A percentile compares a stretch with the other conserved stretches of the same genome.
These are phyloP conservation scores for Microplitis manilae DNA, from an alignment of 2,888 invertebrate species.

Conservation along the genomic window DNA sequence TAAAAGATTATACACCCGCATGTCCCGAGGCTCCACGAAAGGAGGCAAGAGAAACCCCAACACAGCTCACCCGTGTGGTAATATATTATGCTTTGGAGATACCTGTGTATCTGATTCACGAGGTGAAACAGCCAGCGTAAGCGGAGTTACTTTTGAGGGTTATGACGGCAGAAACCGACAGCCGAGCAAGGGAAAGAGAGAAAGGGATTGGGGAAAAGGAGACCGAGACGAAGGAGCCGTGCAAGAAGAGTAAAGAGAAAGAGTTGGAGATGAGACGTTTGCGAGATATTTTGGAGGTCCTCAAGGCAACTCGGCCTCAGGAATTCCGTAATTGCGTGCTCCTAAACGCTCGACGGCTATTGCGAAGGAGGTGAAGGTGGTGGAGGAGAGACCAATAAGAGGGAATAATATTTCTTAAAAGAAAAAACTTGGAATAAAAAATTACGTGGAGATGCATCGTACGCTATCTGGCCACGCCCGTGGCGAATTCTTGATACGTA, in stretches of 20 bases:
- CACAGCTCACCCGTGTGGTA: slow-evolving; percentile 57
- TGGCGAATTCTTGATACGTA: slow-evolving; percentile 72
- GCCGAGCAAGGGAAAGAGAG: not conserved
- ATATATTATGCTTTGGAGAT: slow-evolving; percentile 69
- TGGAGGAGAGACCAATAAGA: slow-evolving; percentile 28
- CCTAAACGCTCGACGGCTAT: slow-evolving; percentile 22
- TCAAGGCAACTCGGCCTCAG: slow-evolving; percentile 34
- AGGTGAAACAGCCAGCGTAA: slow-evolving; percentile 65
- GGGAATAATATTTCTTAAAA: slow-evolving; percentile 29
- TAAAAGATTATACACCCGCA: slow-evolving; percentile 72
- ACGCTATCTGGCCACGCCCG: slow-evolving; percentile 70
- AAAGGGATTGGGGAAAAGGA: not conserved
- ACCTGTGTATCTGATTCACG: slow-evolving; percentile 70
- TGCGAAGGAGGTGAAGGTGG: slow-evolving; percentile 10
- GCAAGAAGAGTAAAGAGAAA: not conserved
- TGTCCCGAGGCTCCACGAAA: slow-evolving; percentile 71
- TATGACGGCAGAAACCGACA: slow-evolving; percentile 21
- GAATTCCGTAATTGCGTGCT: slow-evolving; percentile 42
- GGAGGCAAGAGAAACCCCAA: slow-evolving; percentile 58
- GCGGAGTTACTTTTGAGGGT: slow-evolving; percentile 62
- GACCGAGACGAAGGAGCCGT: not conserved
- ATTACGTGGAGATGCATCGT: slow-evolving; percentile 57
- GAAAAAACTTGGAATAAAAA: slow-evolving; percentile 43
- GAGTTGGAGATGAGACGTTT: not conserved
- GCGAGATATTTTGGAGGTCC: slow-evolving; percentile 1